Evolutionary conservation across 2,113 vertebrate genomes (phyloP).

Genomic region (Chloropsis hardwickii): DNA sequence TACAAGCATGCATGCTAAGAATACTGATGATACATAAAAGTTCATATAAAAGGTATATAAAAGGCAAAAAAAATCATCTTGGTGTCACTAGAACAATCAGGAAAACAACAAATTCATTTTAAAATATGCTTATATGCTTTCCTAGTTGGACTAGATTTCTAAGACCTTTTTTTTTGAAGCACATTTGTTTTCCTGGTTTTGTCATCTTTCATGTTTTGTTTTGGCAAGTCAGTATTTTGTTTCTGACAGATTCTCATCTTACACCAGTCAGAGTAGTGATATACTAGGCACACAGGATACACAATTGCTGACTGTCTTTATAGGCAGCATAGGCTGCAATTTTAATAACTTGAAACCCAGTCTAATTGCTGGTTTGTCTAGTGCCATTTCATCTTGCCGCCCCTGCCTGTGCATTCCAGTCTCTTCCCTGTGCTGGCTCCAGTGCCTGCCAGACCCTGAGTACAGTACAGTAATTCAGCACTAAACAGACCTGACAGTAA

Average conservation of each 20-base stretch:
- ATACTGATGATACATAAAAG: neutral
- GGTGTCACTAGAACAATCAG: neutral
- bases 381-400: neutral
- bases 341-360: neutral
- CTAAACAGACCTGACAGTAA: neutral
- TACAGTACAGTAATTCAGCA: neutral
- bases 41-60: neutral
- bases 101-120: neutral
- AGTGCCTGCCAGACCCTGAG: neutral
- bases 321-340: neutral
- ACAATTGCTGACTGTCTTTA: neutral
- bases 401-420: neutral
- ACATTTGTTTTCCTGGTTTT: neutral
- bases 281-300: rapidly evolving
- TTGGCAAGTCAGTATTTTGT: neutral
- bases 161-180: neutral
- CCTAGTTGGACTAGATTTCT: neutral
- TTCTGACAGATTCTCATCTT: neutral
- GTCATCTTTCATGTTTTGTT: neutral
- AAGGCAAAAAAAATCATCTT: neutral
- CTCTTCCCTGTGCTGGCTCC: neutral
- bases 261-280: neutral
- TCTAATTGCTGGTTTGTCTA: neutral
- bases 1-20: neutral
- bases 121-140: neutral